Evolutionary conservation across 2,113 vertebrate genomes (phyloP).

Genomic region (Pungitius pungitius): DNA sequence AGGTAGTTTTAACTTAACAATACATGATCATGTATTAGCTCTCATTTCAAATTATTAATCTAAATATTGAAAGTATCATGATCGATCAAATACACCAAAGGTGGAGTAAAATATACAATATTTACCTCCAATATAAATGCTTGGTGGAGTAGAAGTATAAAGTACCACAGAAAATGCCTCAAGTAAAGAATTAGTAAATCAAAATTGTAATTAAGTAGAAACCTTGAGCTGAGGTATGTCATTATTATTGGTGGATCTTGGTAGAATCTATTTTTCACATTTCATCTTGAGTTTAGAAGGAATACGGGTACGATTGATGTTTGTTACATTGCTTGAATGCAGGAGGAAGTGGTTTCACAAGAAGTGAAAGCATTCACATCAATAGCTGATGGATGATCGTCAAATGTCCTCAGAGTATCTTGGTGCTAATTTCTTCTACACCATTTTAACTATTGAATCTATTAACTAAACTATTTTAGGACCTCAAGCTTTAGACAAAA

Average conservation of each 20-base stretch:
- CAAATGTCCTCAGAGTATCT: neutral
- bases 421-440: neutral
- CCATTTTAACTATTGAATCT: neutral
- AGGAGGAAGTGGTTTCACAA: conserved; percentile 71
- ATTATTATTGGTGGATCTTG: neutral
- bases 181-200: neutral
- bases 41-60: neutral
- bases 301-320: conserved; percentile 8
- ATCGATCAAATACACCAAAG: neutral
- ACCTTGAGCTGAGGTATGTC: neutral
- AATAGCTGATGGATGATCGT: neutral
- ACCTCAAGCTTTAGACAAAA: neutral
- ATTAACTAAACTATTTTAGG: neutral
- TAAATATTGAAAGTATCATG: neutral
- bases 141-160: neutral
- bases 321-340: conserved; percentile 8
- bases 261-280: neutral
- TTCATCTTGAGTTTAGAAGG: neutral
- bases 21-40: neutral
- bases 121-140: neutral
- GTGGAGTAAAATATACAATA: neutral
- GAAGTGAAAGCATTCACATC: conserved; percentile 64
- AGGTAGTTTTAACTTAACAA: neutral
- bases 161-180: neutral
- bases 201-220: neutral